phyloP scores from a whole-genome alignment of 2,888 invertebrate species.

The Drosophila limbata region DNA sequence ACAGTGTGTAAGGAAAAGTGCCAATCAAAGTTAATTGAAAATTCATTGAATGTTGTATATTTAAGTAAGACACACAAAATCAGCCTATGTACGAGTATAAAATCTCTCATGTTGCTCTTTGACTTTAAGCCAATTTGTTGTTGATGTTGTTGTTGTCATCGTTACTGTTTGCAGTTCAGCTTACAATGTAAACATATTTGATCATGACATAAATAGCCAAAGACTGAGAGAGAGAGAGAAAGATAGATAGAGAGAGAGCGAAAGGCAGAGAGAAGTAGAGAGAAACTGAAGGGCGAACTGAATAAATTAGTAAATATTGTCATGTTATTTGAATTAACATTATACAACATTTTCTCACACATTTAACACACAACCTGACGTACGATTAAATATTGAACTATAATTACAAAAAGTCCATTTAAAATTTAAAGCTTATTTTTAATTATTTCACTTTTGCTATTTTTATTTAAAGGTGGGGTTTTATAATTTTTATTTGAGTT shows the following conservation, averaged over 20 bases:
- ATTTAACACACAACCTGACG: neutral
- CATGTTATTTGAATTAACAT: conserved; percentile 18
- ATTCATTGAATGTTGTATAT: conserved; percentile 80
- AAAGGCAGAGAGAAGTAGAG: too few species aligned
- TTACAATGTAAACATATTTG: conserved; percentile 76
- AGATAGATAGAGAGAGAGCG: neutral
- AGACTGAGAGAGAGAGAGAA: conserved; percentile 4
- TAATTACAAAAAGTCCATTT: too few species aligned
- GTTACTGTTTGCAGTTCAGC: conserved; percentile 65
- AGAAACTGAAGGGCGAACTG: conserved; percentile 20
- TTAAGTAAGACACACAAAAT: conserved; percentile 69
- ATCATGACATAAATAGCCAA: conserved; percentile 54
- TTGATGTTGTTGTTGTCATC: conserved; percentile 32
- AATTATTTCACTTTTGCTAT: neutral
- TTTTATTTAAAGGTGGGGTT: too few species aligned
- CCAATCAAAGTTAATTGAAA: conserved; percentile 80
- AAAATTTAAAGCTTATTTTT: neutral
- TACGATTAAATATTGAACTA: neutral
- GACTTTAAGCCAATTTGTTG: conserved; percentile 24
- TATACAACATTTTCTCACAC: conserved; percentile 2
- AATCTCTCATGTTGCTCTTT: conserved; percentile 25
- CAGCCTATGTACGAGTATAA: conserved; percentile 29
- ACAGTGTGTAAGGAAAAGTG: conserved; percentile 71
- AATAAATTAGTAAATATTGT: conserved; percentile 48
- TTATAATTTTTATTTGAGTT: too few species aligned